Conservation (phyloP, 2,797 vertebrate genomes). For the Pseudocheirus occidentalis region DNA sequence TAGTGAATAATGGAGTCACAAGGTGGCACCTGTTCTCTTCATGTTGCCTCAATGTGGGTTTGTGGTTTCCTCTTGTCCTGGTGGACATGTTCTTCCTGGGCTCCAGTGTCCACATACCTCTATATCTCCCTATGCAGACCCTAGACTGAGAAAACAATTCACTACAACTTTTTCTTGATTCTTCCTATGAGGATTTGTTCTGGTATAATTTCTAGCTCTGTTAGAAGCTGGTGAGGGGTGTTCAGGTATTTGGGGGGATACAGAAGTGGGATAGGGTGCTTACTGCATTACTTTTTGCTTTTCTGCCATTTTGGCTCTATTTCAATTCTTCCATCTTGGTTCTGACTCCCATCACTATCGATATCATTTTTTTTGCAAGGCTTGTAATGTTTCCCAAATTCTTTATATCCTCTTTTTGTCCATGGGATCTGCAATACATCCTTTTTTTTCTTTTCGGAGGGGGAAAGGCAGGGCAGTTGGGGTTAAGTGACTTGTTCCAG, state of each 20-base stretch:
- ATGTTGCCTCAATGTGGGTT: neutral
- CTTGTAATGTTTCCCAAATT: neutral
- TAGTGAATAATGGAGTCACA: neutral
- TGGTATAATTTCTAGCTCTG: neutral
- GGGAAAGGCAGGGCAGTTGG: too few relatives aligned
- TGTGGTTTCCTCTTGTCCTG: neutral
- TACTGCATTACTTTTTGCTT: neutral
- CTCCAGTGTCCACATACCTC: neutral
- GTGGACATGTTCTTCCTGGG: neutral
- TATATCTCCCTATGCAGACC: neutral
- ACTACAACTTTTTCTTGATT: neutral
- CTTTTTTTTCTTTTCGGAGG: too few relatives aligned
- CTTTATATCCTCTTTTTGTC: neutral
- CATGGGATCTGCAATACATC: neutral
- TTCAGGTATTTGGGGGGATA: too few relatives aligned
- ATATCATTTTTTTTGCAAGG: neutral
- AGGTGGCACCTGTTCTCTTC: neutral
- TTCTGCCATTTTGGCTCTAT: neutral
- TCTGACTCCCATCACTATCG: neutral
- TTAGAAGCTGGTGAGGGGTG: neutral
- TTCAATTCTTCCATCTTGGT: neutral
- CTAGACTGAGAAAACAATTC: neutral
- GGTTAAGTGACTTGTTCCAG: too few relatives aligned
- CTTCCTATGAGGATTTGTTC: neutral
- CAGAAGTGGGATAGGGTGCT: neutral